Percentiles rank a stretch among this genome's conserved stretches.
These are phyloP conservation scores for Chamaetylas fuelleborni DNA, from an alignment of 2,113 vertebrate genomes.

Conservation along the genomic window DNA sequence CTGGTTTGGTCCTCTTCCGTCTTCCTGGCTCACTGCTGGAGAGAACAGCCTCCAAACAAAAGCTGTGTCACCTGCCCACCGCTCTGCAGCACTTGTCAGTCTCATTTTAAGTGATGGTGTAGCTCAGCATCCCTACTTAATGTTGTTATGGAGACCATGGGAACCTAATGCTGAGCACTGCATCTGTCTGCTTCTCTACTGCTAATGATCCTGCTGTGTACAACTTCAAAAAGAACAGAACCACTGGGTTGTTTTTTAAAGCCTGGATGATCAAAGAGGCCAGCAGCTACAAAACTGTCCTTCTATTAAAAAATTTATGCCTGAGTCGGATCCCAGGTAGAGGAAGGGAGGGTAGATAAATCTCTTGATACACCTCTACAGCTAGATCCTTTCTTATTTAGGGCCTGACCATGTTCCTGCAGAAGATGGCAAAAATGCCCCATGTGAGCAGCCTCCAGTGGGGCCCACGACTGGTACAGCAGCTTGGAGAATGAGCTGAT, in stretches of 20 bases:
- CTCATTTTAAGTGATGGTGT: not conserved
- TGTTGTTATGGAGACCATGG: constrained; percentile 45
- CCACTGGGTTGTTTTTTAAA: not conserved
- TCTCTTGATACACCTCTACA: not conserved
- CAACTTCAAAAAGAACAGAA: constrained; percentile 26
- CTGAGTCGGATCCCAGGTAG: not conserved
- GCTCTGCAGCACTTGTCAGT: not conserved
- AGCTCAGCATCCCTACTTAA: not conserved
- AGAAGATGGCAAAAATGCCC: not conserved
- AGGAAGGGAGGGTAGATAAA: not conserved
- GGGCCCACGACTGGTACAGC: not conserved
- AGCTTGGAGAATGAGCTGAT: not conserved
- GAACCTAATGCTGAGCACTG: not conserved
- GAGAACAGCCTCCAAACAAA: not conserved
- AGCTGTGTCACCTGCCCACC: not conserved
- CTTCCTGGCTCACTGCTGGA: not conserved
- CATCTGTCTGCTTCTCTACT: not conserved
- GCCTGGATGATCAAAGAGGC: not conserved
- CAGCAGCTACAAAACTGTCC: not conserved
- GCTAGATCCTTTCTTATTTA: not conserved
- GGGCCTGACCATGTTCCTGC: not conserved
- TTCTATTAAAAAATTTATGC: not conserved
- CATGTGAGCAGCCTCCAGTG: not conserved
- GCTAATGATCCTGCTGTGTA: not conserved
- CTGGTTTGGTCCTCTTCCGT: not conserved